These are phyloP conservation scores for Drosophila bocki DNA, from an alignment of 1,140 invertebrate genomes.

Conservation along the genomic window DNA sequence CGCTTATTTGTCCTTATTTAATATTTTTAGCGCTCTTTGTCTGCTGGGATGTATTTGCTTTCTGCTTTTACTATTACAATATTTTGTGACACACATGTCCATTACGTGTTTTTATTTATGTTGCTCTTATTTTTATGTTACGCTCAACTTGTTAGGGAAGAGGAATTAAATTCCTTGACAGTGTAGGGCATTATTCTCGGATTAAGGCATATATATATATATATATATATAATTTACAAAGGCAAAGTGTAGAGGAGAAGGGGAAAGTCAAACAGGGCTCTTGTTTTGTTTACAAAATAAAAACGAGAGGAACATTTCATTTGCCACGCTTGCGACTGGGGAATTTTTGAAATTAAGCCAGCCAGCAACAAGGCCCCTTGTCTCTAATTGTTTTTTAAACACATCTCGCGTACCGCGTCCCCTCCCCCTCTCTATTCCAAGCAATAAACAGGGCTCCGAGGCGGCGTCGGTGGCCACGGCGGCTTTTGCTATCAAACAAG, in stretches of 20 bases:
- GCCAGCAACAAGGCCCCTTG: conserved; percentile 16
- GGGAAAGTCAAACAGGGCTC: conserved; percentile 9
- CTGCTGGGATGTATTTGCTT: not conserved
- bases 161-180: conserved; percentile 24
- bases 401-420: conserved; percentile 35
- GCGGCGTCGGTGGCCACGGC: conserved; percentile 39
- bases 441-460: conserved; percentile 63
- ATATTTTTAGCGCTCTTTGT: too few relatives aligned
- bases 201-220: conserved; percentile 8
- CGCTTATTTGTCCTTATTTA: too few relatives aligned
- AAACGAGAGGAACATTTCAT: conserved; percentile 27
- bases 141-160: conserved; percentile 8
- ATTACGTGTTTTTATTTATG: conserved; percentile 11
- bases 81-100: conserved; percentile 17
- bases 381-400: conserved; percentile 80
- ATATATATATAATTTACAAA: conserved; percentile 1
- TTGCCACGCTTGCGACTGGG: conserved; percentile 19
- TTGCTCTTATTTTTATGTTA: conserved; percentile 1
- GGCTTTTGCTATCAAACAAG: conserved; percentile 32
- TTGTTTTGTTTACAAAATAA: conserved; percentile 22
- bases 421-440: not conserved
- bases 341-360: conserved; percentile 48
- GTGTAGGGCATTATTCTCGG: conserved; percentile 13
- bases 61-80: conserved; percentile 10
- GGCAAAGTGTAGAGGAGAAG: not conserved